phyloP scores from a whole-genome alignment of 2,113 vertebrate species.

The Rhombomys opimus region DNA sequence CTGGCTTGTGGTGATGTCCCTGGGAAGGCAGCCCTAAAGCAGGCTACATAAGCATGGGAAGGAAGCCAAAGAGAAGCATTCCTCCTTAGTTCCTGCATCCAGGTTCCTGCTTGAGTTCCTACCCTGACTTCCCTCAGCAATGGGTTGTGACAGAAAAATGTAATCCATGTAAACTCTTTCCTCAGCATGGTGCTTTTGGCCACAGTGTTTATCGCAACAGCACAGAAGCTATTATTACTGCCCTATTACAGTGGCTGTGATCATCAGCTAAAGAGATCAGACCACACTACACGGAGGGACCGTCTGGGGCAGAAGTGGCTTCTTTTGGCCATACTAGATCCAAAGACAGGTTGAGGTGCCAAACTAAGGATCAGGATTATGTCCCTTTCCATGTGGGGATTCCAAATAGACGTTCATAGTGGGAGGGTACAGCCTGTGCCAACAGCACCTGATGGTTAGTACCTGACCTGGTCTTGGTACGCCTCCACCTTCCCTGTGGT shows the following conservation, averaged over 20 bases:
- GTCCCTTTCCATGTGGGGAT: neutral
- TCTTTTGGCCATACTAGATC: neutral
- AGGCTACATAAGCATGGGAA: neutral
- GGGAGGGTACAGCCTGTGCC: neutral
- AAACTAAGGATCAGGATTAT: rapidly evolving
- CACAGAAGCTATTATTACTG: neutral
- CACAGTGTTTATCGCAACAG: neutral
- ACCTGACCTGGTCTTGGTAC: neutral
- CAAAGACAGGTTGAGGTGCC: neutral
- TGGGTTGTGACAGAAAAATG: neutral
- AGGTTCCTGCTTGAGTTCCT: neutral
- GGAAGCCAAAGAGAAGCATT: neutral
- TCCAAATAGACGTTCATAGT: neutral
- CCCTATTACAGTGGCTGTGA: neutral
- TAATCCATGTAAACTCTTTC: neutral
- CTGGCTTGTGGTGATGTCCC: neutral
- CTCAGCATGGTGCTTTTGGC: neutral
- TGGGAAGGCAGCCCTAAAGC: neutral
- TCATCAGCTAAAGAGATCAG: neutral
- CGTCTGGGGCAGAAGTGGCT: neutral
- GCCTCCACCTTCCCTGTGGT: neutral
- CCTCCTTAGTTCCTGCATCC: neutral
- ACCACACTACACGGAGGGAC: neutral
- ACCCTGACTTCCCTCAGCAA: neutral
- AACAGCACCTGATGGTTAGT: neutral